These are phyloP conservation scores for Todus mexicanus DNA, from an alignment of 2,797 vertebrate species.

Conservation along the genomic window DNA sequence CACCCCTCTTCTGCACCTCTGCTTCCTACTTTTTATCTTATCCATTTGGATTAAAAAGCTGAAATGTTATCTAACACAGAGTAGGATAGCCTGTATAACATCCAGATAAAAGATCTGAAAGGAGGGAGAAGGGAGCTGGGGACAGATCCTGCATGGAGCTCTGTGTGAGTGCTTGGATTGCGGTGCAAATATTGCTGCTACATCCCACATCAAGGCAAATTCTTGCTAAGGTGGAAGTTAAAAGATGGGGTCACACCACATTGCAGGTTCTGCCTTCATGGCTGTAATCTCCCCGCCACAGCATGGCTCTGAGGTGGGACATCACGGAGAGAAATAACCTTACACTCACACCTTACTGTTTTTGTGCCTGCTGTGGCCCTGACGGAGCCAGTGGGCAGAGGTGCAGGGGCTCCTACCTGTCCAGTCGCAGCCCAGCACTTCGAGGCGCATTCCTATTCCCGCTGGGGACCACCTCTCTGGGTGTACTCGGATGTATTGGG, in stretches of 20 bases:
- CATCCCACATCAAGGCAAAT: neutral
- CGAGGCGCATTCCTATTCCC: conserved; percentile 96
- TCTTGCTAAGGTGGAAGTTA: neutral
- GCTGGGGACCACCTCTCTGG: conserved; percentile 96
- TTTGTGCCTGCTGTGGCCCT: neutral
- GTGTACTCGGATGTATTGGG: conserved; percentile 89
- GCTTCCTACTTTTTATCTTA: neutral
- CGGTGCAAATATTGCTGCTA: neutral
- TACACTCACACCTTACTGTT: neutral
- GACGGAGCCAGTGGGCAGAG: neutral
- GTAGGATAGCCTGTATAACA: neutral
- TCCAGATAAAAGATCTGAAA: neutral
- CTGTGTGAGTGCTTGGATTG: neutral
- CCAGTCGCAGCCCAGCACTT: conserved; percentile 94
- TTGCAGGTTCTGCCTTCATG: neutral
- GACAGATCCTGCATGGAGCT: neutral
- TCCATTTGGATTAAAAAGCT: neutral
- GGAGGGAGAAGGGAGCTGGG: neutral
- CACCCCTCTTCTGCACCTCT: neutral
- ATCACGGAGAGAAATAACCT: neutral
- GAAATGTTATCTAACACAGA: neutral
- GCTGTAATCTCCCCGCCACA: neutral
- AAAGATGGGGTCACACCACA: neutral
- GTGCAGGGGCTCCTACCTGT: conserved; percentile 79
- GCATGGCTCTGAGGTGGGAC: neutral